Evolutionary conservation across 1,140 invertebrate genomes (phyloP).

Genomic region (Harpegnathos saltator): DNA sequence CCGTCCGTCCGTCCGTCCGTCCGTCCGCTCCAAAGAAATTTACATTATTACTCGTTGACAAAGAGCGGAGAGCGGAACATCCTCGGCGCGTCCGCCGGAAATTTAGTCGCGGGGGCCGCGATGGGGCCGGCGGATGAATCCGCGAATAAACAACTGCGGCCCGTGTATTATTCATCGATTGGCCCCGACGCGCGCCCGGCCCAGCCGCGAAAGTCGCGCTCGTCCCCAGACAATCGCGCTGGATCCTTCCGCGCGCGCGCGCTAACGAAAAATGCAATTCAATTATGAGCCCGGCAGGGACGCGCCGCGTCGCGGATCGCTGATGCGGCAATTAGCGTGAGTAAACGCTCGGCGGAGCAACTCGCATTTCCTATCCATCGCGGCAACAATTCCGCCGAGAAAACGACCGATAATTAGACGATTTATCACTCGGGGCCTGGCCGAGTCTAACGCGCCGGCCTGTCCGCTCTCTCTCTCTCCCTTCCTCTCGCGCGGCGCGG

Average conservation of each 20-base stretch:
- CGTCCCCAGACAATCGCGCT: slow-evolving; percentile 25
- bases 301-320: slow-evolving; percentile 18
- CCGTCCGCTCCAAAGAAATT: too few relatives aligned
- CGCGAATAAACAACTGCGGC: background rate
- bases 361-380: slow-evolving; percentile 58
- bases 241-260: slow-evolving; percentile 24
- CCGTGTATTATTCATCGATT: slow-evolving; percentile 44
- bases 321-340: slow-evolving; percentile 53
- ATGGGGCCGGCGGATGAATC: background rate
- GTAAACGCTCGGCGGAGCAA: slow-evolving; percentile 49
- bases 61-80: too few relatives aligned
- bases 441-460: slow-evolving; percentile 12
- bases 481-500: too few relatives aligned
- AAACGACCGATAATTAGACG: slow-evolving; percentile 63
- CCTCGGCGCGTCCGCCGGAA: background rate
- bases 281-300: slow-evolving; percentile 46
- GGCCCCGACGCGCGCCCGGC: slow-evolving; percentile 1
- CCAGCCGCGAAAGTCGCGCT: slow-evolving; percentile 22
- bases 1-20: too few relatives aligned
- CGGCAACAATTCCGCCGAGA: slow-evolving; percentile 57
- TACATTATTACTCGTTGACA: too few relatives aligned
- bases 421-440: slow-evolving; percentile 55
- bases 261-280: slow-evolving; percentile 57
- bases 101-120: background rate
- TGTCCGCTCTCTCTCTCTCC: too few relatives aligned